Evolutionary conservation across 2,113 vertebrate genomes (phyloP).

Genomic region (Chionodraco myersi): DNA sequence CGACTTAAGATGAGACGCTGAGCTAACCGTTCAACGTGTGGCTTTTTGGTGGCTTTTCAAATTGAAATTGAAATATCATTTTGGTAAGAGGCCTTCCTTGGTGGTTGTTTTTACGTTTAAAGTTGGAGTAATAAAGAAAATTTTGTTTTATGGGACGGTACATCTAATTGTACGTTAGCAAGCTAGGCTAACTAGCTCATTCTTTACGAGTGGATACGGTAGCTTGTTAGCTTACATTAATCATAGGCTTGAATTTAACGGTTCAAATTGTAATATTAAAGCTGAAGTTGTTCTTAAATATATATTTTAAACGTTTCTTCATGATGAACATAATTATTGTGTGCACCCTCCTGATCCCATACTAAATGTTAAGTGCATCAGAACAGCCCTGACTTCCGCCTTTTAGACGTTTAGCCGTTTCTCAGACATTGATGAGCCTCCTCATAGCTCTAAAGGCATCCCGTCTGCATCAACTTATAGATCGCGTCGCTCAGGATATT

Average conservation of each 20-base stretch:
- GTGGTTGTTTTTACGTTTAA: too few relatives aligned
- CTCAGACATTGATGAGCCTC: neutral
- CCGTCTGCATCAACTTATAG: constrained; percentile 42
- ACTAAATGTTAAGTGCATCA: too few relatives aligned
- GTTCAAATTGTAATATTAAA: neutral
- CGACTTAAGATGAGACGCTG: neutral
- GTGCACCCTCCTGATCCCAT: too few relatives aligned
- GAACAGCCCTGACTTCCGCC: too few relatives aligned
- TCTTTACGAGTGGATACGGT: neutral
- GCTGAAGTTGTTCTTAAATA: neutral
- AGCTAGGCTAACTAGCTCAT: neutral
- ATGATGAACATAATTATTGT: too few relatives aligned
- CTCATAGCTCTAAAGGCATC: constrained; percentile 38
- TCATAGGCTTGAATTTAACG: neutral
- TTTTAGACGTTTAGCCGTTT: too few relatives aligned
- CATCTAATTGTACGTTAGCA: too few relatives aligned
- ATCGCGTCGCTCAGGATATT: constrained; percentile 20
- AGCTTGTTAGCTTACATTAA: too few relatives aligned
- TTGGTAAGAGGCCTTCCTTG: neutral
- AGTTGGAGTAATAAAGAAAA: too few relatives aligned
- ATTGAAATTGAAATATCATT: neutral
- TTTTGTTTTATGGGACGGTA: too few relatives aligned
- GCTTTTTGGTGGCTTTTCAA: neutral
- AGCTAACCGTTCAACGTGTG: neutral
- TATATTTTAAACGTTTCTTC: neutral